phyloP scores from a whole-genome alignment of 2,888 invertebrate genomes.

The Panopea generosa region DNA sequence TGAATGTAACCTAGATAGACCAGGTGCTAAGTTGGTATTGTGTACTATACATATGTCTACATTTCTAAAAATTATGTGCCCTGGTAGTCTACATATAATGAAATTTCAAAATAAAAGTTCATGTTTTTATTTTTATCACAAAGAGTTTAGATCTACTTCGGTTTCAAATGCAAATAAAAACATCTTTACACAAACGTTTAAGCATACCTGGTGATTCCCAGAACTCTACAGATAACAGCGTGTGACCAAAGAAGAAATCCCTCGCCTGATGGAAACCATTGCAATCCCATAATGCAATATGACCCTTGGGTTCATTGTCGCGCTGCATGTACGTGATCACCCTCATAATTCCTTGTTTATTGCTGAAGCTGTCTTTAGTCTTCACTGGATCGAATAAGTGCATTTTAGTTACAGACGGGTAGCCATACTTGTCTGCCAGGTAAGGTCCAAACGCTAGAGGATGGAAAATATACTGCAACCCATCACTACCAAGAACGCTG shows the following conservation, averaged over 20 bases:
- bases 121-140: too few relatives aligned
- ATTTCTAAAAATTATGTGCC: too few relatives aligned
- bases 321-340: conserved; percentile 81
- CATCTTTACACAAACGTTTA: too few relatives aligned
- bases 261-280: conserved; percentile 80
- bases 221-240: conserved; percentile 82
- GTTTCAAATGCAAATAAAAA: too few relatives aligned
- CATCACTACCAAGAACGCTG: conserved; percentile 76
- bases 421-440: conserved; percentile 82
- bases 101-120: too few relatives aligned
- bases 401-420: conserved; percentile 79
- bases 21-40: too few relatives aligned
- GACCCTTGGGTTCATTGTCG: conserved; percentile 80
- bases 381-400: conserved; percentile 74
- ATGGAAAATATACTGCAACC: conserved; percentile 81
- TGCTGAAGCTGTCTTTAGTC: conserved; percentile 78
- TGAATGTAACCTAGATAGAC: too few relatives aligned
- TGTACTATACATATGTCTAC: too few relatives aligned
- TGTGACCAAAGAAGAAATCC: conserved; percentile 80
- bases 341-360: conserved; percentile 81
- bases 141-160: too few relatives aligned
- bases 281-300: conserved; percentile 84
- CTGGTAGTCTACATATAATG: too few relatives aligned
- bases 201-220: conserved; percentile 84
- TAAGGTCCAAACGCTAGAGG: conserved; percentile 83